Evolutionary conservation across 2,113 vertebrate species (phyloP).

Genomic region (Brachyistius frenatus): DNA sequence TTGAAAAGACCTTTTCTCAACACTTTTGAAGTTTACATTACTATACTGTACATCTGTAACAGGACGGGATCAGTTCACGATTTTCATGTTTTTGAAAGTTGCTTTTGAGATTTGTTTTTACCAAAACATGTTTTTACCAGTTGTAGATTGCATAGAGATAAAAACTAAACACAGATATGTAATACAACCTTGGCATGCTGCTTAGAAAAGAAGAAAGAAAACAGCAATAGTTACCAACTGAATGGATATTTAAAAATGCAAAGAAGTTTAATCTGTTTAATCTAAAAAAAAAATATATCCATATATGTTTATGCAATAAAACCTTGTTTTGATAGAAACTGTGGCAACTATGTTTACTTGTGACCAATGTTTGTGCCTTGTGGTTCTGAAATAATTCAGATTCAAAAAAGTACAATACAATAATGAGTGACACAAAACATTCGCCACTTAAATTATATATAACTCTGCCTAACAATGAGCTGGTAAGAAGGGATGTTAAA

Average conservation of each 20-base stretch:
- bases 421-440: too few relatives aligned
- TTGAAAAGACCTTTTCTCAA: conserved; percentile 50
- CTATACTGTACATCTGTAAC: conserved; percentile 64
- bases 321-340: conserved; percentile 77
- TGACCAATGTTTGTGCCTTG: background rate
- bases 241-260: conserved; percentile 80
- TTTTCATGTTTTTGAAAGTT: conserved; percentile 70
- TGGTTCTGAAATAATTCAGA: too few relatives aligned
- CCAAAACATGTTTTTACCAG: conserved; percentile 78
- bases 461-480: background rate
- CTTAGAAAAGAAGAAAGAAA: conserved; percentile 76
- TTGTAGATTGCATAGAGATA: conserved; percentile 75
- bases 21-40: conserved; percentile 73
- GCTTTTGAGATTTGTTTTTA: conserved; percentile 71
- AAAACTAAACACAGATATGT: conserved; percentile 70
- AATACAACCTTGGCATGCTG: conserved; percentile 78
- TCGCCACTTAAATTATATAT: too few relatives aligned
- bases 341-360: conserved; percentile 37
- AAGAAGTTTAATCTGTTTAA: conserved; percentile 75
- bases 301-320: conserved; percentile 85
- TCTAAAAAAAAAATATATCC: conserved; percentile 73
- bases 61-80: conserved; percentile 53
- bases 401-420: too few relatives aligned
- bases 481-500: background rate
- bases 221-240: conserved; percentile 80